A percentile compares a stretch with the other conserved stretches of the same genome.
Evolutionary conservation across 2,113 vertebrate genomes (phyloP).

Genomic region (Hippopotamus amphibius): DNA sequence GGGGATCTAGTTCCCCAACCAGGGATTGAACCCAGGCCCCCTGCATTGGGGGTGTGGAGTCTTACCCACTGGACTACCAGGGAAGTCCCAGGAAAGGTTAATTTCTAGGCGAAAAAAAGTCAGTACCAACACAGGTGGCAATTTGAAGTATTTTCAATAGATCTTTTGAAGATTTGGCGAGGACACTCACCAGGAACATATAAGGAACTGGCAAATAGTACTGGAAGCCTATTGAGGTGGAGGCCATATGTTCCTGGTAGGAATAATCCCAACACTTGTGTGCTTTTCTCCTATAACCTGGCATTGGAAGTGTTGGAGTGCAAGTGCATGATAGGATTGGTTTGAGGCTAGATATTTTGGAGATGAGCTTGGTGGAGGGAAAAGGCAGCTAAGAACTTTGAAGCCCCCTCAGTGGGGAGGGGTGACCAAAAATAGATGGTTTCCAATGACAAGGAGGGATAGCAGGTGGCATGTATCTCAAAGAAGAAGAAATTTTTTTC

Average conservation of each 20-base stretch:
- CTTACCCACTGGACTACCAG: too few relatives aligned
- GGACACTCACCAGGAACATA: background rate
- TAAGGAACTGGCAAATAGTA: background rate
- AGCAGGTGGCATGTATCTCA: background rate
- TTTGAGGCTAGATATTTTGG: conserved; percentile 26
- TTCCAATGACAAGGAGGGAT: background rate
- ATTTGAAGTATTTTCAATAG: background rate
- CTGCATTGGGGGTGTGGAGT: too few relatives aligned
- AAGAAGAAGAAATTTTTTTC: background rate
- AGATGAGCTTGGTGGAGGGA: background rate
- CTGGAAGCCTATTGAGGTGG: background rate
- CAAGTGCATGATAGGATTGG: background rate
- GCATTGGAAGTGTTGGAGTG: background rate
- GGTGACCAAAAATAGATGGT: background rate
- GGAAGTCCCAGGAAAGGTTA: background rate
- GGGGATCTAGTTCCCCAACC: too few relatives aligned
- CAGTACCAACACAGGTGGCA: background rate
- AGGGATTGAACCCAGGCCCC: too few relatives aligned
- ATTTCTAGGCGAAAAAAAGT: background rate
- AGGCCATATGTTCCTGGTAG: background rate
- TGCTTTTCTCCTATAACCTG: background rate
- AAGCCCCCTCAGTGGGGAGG: background rate
- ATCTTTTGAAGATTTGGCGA: background rate
- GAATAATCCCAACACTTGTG: background rate
- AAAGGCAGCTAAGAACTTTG: background rate